phyloP scores from a whole-genome alignment of 2,113 vertebrate species.

The Nothoprocta pentlandii region DNA sequence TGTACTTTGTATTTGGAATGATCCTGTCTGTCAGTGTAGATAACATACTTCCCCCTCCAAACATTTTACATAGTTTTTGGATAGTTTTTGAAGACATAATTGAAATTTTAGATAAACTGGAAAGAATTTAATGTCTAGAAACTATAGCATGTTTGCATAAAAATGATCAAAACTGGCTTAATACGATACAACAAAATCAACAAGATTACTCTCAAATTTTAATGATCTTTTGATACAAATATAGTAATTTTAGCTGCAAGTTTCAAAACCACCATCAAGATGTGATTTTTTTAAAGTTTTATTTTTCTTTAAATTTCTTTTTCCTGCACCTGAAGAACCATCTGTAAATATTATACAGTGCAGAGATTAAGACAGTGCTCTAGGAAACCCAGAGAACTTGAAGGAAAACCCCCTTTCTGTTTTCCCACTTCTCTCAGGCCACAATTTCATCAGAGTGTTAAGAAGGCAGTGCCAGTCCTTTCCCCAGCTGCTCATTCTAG shows the following conservation, averaged over 20 bases:
- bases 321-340: neutral
- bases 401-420: neutral
- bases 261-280: neutral
- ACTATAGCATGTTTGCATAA: neutral
- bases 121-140: neutral
- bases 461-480: neutral
- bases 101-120: neutral
- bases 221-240: neutral
- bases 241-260: neutral
- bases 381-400: neutral
- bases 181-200: neutral
- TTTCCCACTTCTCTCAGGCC: neutral
- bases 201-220: neutral
- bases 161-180: neutral
- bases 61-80: neutral
- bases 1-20: neutral
- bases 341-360: neutral
- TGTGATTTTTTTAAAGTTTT: neutral
- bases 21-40: neutral
- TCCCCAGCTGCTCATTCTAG: neutral
- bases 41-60: neutral
- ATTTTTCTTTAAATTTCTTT: neutral
- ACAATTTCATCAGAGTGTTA: neutral
- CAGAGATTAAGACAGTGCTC: neutral
- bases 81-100: neutral